Evolutionary conservation across 2,888 invertebrate species (phyloP), one percentile per base, ranked within the genome.

Genomic region (Drosophila anomalipes): DNA sequence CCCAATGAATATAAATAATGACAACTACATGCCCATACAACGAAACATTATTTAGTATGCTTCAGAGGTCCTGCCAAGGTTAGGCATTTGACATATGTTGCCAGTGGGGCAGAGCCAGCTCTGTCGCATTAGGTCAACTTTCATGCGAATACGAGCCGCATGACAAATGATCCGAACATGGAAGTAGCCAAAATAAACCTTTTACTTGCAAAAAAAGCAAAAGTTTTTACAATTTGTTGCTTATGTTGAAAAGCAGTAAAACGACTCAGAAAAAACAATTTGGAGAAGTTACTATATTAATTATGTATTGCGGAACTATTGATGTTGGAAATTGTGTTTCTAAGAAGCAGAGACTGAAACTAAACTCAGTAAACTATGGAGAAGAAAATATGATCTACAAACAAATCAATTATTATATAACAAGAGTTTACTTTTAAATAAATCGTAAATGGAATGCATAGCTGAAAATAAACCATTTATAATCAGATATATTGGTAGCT

Each of bases 1-100:
- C 74, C 71, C 68, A 83, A 81, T 81, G 76, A 70, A 89, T 77
- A 82, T 81, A 84, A 84, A 84, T 86, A 89, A 74, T 75, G 63
- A 52, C 62, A 66, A 41, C 54, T 52, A 26, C 32, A 44, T 32
- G 35, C 39, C 33, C 44, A 61, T 7, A 19, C 33, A 5, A 47
- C 33, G 56, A 16, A 41, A 26, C 19, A 26, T 60, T 44, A 85
- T 75, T 74, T 77, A 59, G 61, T 77, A 81, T 85, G 73, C 81
- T 58, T 35, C 61, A 47, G 32, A 70, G 70, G 77, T 63, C 63
- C 65, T 68, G 61, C 5, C 58, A 62, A 64, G 72, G 57, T 67
- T 64, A 41, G 39, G 3, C 33, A 35, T 44, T 60, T 70, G 66
- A 67, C 81, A 80, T 71, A 60, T 81, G 81, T 53, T 69, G 61